Conservation (phyloP, 1,140 invertebrate species). For the Berghia stephanieae region DNA sequence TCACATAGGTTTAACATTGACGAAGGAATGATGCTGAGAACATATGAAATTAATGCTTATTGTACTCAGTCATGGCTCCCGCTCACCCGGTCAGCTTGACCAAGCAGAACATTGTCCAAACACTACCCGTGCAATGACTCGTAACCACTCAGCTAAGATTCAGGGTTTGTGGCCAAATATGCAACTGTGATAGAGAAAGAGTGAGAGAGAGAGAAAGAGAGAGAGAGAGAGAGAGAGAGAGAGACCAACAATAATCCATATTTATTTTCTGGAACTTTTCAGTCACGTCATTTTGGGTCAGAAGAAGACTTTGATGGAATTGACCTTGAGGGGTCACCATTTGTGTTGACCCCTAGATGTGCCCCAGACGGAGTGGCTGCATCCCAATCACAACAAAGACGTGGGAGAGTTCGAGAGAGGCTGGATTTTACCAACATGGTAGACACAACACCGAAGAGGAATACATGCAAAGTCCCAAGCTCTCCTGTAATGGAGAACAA, state of each 20-base stretch:
- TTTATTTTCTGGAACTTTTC: not conserved
- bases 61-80: no score
- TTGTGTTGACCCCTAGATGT: constrained; percentile 32
- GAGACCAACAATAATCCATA: not conserved
- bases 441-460: constrained; percentile 21
- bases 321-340: constrained; percentile 31
- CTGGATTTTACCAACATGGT: constrained; percentile 40
- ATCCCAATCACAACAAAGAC: constrained; percentile 34
- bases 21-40: no score
- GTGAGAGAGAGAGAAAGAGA: no score
- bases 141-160: no score
- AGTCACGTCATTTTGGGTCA: constrained; percentile 36
- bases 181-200: not conserved
- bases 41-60: no score
- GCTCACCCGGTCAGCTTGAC: no score
- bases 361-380: not conserved
- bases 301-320: constrained; percentile 33
- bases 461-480: no score
- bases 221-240: no score
- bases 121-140: no score
- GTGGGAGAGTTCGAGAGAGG: constrained; percentile 48
- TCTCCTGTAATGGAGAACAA: not conserved
- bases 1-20: no score
- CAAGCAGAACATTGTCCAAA: no score
- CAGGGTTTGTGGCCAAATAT: no score